These are phyloP conservation scores for Sussaba pulchella DNA, from an alignment of 2,888 invertebrate species.

Conservation along the genomic window DNA sequence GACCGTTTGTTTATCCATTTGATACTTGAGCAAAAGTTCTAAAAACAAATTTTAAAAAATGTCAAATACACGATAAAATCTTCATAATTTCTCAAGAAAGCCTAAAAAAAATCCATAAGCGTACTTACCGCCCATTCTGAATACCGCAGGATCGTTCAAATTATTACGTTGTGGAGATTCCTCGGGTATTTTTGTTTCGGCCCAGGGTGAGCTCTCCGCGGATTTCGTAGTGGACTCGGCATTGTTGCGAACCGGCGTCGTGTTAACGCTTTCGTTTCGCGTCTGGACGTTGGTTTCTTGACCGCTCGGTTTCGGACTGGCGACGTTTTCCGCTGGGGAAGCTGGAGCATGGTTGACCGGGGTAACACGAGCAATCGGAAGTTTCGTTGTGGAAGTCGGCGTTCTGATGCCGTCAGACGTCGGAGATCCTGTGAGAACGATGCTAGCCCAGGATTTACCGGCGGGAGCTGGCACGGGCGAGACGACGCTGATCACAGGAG, in stretches of 20 bases:
- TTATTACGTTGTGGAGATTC: constrained; percentile 67
- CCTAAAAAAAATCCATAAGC: background rate
- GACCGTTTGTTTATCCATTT: constrained; percentile 91
- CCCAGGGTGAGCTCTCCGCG: constrained; percentile 42
- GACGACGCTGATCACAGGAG: constrained; percentile 57
- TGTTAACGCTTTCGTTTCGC: constrained; percentile 30
- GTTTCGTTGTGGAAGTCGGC: constrained; percentile 71
- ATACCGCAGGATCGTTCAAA: constrained; percentile 89
- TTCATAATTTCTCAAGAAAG: constrained; percentile 8
- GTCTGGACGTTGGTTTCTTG: constrained; percentile 8
- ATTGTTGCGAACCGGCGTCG: constrained; percentile 37
- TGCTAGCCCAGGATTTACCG: constrained; percentile 80
- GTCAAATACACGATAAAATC: no score
- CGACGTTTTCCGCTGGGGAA: constrained; percentile 27
- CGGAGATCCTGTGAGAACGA: constrained; percentile 78
- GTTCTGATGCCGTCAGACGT: constrained; percentile 48
- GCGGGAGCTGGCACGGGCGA: constrained; percentile 62
- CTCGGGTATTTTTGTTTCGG: constrained; percentile 57
- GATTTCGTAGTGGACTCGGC: constrained; percentile 39
- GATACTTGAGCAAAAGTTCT: constrained; percentile 91
- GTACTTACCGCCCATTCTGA: constrained; percentile 89
- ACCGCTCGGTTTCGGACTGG: constrained; percentile 52
- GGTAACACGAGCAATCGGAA: constrained; percentile 75
- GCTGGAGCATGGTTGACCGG: constrained; percentile 70
- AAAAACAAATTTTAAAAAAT: no score